These are phyloP conservation scores for Arctopsyche grandis DNA, from an alignment of 1,140 invertebrate genomes.

Conservation along the genomic window DNA sequence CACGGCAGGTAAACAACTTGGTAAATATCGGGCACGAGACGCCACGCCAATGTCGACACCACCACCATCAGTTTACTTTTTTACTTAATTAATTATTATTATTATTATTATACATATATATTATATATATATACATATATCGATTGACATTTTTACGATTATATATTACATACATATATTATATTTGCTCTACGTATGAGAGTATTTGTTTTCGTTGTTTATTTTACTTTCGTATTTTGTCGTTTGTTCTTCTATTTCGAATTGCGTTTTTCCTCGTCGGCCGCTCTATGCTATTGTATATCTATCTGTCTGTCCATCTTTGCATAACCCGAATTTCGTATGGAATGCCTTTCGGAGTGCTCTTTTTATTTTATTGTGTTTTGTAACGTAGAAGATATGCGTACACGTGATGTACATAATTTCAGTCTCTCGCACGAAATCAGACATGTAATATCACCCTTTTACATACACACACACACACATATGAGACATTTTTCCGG, in stretches of 20 bases:
- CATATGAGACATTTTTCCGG: no score
- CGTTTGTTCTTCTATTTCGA: slow-evolving; percentile 13
- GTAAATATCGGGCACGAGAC: slow-evolving; percentile 82
- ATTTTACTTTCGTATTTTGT: background rate
- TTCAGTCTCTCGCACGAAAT: no score
- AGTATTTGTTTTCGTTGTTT: background rate
- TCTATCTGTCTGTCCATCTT: background rate
- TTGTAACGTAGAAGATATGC: background rate
- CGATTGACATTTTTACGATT: background rate
- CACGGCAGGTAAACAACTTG: slow-evolving; percentile 96
- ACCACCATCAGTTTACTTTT: slow-evolving; percentile 2
- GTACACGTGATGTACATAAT: no score
- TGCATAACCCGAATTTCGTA: slow-evolving; percentile 5
- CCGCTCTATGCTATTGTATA: background rate
- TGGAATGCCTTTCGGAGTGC: background rate
- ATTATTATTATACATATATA: background rate
- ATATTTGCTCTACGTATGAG: background rate
- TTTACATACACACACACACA: no score
- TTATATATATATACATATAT: background rate
- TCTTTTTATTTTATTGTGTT: background rate
- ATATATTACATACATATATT: no score
- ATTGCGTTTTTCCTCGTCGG: slow-evolving; percentile 1
- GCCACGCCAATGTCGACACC: slow-evolving; percentile 64
- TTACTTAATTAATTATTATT: background rate
- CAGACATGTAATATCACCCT: no score